These are phyloP conservation scores for Amniataba percoides DNA, from an alignment of 2,797 vertebrate species.

Conservation along the genomic window DNA sequence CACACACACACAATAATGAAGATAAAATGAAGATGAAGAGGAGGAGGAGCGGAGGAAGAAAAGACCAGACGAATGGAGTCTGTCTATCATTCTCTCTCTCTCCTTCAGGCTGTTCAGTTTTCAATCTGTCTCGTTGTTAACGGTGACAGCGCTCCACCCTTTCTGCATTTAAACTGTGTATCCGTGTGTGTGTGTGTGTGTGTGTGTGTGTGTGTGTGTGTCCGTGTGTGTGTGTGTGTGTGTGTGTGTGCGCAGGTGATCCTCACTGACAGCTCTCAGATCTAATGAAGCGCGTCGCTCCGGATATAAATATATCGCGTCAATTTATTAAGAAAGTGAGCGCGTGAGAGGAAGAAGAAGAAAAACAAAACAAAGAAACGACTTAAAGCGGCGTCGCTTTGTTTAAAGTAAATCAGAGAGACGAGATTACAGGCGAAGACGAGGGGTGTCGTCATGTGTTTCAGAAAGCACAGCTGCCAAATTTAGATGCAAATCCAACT, in stretches of 20 bases:
- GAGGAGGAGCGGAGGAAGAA: constrained; percentile 40
- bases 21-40: constrained; percentile 57
- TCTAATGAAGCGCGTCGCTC: constrained; percentile 46
- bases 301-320: constrained; percentile 58
- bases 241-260: constrained; percentile 39
- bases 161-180: constrained; percentile 16
- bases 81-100: constrained; percentile 38
- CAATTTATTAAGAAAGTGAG: constrained; percentile 36
- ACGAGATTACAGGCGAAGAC: constrained; percentile 21
- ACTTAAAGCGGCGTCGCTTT: background rate
- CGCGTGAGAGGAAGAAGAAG: background rate
- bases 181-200: constrained; percentile 9
- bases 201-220: background rate
- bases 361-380: background rate
- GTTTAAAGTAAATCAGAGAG: background rate
- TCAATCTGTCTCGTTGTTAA: constrained; percentile 43
- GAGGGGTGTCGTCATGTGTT: constrained; percentile 19
- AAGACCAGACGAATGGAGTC: constrained; percentile 38
- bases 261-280: constrained; percentile 35
- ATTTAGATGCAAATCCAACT: constrained; percentile 41
- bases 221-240: constrained; percentile 9
- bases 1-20: constrained; percentile 55
- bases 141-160: constrained; percentile 35
- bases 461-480: constrained; percentile 12
- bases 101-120: constrained; percentile 43